Conservation (phyloP, 2,113 vertebrate species). For the Origma solitaria region DNA sequence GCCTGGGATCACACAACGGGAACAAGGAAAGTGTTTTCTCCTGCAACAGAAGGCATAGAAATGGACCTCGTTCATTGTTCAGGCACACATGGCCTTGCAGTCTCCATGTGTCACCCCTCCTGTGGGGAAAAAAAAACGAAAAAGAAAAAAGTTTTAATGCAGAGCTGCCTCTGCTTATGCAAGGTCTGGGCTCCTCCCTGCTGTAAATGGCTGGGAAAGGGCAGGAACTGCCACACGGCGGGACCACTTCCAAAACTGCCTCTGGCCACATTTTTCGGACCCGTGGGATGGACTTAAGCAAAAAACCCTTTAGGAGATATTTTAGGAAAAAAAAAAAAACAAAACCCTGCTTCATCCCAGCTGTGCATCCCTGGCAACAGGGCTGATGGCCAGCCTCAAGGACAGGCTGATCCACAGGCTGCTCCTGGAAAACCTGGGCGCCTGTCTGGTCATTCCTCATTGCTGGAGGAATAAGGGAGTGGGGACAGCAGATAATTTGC, state of each 20-base stretch:
- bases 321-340: not conserved
- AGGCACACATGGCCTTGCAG: fast-evolving
- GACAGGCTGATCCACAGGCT: fast-evolving
- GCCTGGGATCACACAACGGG: not conserved
- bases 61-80: not conserved
- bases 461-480: not conserved
- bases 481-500: not conserved
- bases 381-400: not conserved
- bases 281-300: not conserved
- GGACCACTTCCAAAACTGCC: not conserved
- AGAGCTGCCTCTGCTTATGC: not conserved
- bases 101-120: fast-evolving
- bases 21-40: not conserved
- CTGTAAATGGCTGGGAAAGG: not conserved
- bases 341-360: too few species aligned
- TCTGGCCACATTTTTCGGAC: not conserved
- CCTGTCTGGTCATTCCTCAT: not conserved
- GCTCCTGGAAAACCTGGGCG: fast-evolving
- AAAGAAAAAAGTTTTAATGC: fast-evolving
- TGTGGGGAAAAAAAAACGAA: not conserved
- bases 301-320: not conserved
- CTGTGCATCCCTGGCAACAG: fast-evolving
- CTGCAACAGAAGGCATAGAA: not conserved
- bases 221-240: fast-evolving
- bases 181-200: fast-evolving